phyloP scores from a whole-genome alignment of 2,797 vertebrate genomes.

The Melanitta fusca region DNA sequence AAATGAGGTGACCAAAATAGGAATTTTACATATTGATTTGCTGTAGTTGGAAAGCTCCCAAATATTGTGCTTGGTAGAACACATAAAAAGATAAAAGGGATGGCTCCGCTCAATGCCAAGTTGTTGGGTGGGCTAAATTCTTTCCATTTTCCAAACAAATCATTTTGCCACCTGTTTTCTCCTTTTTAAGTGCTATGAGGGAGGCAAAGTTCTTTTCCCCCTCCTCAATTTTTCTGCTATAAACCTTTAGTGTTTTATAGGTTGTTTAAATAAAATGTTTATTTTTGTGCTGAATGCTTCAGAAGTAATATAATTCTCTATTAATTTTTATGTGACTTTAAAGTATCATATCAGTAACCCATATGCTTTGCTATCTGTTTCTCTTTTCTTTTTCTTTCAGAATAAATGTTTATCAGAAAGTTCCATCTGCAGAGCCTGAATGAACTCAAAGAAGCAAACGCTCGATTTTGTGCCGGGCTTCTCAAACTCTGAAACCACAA shows the following conservation, averaged over 20 bases:
- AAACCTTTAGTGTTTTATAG: background rate
- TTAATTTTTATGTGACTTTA: background rate
- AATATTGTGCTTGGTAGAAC: background rate
- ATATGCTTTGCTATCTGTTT: background rate
- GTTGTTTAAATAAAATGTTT: background rate
- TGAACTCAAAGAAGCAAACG: background rate
- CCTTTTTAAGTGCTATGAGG: background rate
- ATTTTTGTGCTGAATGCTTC: background rate
- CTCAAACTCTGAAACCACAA: background rate
- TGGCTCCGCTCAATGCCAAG: background rate
- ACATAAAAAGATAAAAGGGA: conserved; percentile 6
- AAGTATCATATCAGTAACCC: background rate
- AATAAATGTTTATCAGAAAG: background rate
- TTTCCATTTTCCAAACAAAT: background rate
- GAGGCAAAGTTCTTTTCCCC: background rate
- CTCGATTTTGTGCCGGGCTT: background rate
- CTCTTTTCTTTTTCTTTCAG: background rate
- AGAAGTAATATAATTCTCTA: background rate
- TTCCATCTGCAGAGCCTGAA: background rate
- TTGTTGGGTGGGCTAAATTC: background rate
- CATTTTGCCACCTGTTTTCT: background rate
- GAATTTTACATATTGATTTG: background rate
- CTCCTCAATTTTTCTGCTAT: background rate
- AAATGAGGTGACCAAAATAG: background rate
- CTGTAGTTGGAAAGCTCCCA: background rate